Base-by-base conservation (phyloP, 2,888 invertebrate species). In the Agrotis segetum region DNA sequence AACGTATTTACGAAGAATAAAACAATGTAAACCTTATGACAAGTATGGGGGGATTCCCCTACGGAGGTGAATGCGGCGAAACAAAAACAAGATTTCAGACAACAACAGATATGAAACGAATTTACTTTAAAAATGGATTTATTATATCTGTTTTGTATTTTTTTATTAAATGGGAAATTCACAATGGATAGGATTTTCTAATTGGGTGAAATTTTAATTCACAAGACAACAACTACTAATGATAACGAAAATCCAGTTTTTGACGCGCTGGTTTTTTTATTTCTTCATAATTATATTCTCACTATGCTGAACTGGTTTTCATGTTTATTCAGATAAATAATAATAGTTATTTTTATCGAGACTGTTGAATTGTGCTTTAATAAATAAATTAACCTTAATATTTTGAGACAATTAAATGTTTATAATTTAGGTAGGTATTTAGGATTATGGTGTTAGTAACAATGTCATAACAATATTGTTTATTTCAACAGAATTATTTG, bases 41-140 rank as follows among this genome's bases (percentile, higher is more conserved):
- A 24, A 52, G 52, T 53, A 49, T 13, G 29, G 71, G 74, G 74
- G 82, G 71, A 82, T 59, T 82, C 52, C 82, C 82, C 71, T 2
- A 7, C 52, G 7, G 47, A 17, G 24, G 13, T 13, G 34, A 58
- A 24, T 17, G 60, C 16, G 40, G 29, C 17, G 46, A 52, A 46
- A 67, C 52, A 40, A 65, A 46, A 68, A 71, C 82, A n/a, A 59
- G 82, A 77, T 77, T 59, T 63, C 52, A 44, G 59, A 24, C 53
- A 46, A 21, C 44, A 13, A 40, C 44, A 64, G 7, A 46, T 46
- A 34, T 46, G n/a, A 50, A 50, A 34, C 46, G 9, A 61, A 13
- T 40, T 47, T 40, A 40, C 40, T 40, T 40, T 40, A 40, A 40
- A 40, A 40, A 17, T 1, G 16, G 68, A 29, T 50, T 55, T 50